Percentiles rank a stretch among this genome's conserved stretches.
These are phyloP conservation scores for Tetropium fuscum DNA, from an alignment of 2,888 invertebrate species.

Conservation along the genomic window DNA sequence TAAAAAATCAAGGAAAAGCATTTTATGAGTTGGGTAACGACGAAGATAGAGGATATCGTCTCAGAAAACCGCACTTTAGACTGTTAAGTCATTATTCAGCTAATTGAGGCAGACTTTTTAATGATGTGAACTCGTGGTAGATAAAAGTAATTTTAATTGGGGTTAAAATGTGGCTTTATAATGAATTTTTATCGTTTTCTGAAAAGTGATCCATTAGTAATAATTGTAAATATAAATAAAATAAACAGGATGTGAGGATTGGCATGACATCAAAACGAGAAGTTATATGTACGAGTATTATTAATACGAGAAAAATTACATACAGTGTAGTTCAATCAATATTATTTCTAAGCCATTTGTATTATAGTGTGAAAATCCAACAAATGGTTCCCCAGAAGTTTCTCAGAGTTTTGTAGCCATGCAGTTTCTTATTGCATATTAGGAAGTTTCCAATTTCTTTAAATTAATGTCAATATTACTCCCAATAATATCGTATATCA, in stretches of 20 bases:
- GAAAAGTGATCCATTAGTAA: not conserved
- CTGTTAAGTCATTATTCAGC: not conserved
- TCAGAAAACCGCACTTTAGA: slow-evolving; percentile 1
- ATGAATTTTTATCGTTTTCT: slow-evolving; percentile 2
- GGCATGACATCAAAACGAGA: no score
- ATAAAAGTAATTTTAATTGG: slow-evolving; percentile 18
- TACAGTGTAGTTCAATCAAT: no score
- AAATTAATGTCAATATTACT: no score
- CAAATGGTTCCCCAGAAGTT: no score
- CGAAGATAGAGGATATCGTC: not conserved
- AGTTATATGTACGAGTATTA: no score
- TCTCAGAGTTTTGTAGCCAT: no score
- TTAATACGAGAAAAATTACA: no score
- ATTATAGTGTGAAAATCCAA: no score
- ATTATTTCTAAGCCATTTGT: no score
- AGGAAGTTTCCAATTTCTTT: no score
- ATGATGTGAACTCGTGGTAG: slow-evolving; percentile 5
- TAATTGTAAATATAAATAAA: not conserved
- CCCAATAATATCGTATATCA: no score
- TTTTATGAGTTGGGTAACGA: not conserved
- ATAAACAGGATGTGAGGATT: not conserved
- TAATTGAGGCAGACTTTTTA: not conserved
- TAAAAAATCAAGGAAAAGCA: not conserved
- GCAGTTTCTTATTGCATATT: no score
- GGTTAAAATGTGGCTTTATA: slow-evolving; percentile 3